Conservation (phyloP, 2,797 vertebrate species). For the Apogon talboti region DNA sequence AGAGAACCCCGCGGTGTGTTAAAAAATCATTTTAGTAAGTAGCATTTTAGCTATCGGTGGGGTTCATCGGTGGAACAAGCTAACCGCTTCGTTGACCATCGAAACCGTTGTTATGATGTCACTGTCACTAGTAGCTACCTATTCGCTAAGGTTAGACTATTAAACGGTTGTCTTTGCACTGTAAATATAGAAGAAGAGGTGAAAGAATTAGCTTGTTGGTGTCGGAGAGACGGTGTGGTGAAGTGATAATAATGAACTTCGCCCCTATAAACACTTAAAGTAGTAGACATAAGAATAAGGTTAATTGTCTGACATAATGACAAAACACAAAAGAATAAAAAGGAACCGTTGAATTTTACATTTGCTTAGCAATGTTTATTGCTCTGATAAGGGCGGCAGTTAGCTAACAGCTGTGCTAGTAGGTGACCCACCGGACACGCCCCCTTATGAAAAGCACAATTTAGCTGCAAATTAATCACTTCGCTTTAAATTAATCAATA, state of each 20-base stretch:
- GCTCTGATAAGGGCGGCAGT: constrained; percentile 24
- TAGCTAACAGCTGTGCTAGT: constrained; percentile 23
- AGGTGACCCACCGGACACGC: constrained; percentile 51
- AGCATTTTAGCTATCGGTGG: not conserved
- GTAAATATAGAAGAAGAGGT: not conserved
- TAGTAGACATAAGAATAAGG: too few species aligned
- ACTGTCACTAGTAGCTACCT: not conserved
- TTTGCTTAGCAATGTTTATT: constrained; percentile 42
- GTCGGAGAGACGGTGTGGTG: not conserved
- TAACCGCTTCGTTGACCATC: constrained; percentile 28
- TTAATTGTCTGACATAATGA: not conserved
- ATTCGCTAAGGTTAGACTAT: not conserved
- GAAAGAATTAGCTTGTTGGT: not conserved
- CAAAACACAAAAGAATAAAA: not conserved
- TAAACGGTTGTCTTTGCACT: not conserved
- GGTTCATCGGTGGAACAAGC: constrained; percentile 17
- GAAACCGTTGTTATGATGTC: not conserved
- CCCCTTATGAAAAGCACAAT: constrained; percentile 30
- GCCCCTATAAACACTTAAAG: not conserved
- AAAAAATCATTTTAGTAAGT: not conserved
- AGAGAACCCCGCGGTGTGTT: constrained; percentile 3
- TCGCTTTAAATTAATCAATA: too few species aligned
- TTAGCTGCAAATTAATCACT: not conserved
- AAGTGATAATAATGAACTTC: not conserved
- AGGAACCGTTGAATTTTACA: not conserved